Conservation (phyloP, 2,797 vertebrate species). For the Rhinoraja longicauda region DNA sequence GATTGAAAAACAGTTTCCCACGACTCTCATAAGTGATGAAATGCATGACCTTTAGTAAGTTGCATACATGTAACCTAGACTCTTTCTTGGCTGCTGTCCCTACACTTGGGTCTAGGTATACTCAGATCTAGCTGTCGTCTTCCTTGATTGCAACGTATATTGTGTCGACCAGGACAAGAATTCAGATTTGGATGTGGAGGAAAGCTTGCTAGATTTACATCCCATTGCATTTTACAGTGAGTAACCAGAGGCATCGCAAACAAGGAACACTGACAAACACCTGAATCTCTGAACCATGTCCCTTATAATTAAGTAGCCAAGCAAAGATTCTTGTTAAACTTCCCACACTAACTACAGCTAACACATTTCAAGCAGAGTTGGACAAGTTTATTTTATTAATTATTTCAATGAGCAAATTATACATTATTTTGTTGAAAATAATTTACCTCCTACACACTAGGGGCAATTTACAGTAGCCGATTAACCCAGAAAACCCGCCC, state of each 20-base stretch:
- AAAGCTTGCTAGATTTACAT: background rate
- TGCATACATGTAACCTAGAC: background rate
- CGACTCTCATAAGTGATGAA: background rate
- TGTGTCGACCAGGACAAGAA: background rate
- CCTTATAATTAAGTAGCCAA: background rate
- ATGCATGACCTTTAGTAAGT: background rate
- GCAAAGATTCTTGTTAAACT: background rate
- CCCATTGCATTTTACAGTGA: background rate
- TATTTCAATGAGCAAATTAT: background rate
- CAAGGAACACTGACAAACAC: background rate
- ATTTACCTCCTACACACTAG: no score
- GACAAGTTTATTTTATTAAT: background rate
- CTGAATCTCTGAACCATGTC: background rate
- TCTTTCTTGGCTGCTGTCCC: background rate
- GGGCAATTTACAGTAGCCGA: no score
- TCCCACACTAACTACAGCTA: background rate
- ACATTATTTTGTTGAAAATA: background rate
- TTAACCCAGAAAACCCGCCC: no score
- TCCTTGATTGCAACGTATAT: background rate
- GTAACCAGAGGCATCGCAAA: background rate
- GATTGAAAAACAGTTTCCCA: no score
- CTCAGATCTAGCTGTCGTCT: background rate
- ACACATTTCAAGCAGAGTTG: background rate
- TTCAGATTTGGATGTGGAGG: background rate
- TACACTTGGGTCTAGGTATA: background rate